Evolutionary conservation across 2,113 vertebrate genomes (phyloP), one percentile per base, ranked within the genome.

Genomic region (Hyperopisus bebe): DNA sequence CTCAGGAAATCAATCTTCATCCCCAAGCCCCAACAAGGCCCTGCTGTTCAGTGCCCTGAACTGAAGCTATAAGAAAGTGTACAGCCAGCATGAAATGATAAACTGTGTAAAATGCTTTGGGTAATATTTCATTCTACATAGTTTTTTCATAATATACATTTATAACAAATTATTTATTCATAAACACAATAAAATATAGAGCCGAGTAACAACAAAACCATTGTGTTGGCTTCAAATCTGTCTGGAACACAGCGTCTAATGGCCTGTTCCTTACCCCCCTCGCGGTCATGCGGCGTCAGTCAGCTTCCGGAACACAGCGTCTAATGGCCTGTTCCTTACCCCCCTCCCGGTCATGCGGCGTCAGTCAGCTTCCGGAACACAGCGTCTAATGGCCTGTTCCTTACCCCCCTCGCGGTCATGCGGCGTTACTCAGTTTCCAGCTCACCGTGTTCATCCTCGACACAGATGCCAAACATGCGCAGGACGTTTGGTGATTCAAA

Each of bases 401-500:
- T 48, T 11, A 48, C 1, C n/a, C 66, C 66, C 66, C 9, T 8
- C 27, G 27, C 3, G 42, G 17, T 21, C 39, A 44, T 44, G 31
- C 3, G 9, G 62, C 31, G 8, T 2, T 7, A 47, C 21, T 11
- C 42, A 44, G 51, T 2, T 27, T 62, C 35, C 27, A 35, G 27
- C 93, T 94, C 91, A 98, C 98, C 94, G 0, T 92, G 90, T 91
- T 97, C 95, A 87, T 97, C 89, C 89, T 91, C 90, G 35, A 98
- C 95, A 92, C 97, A 98, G 93, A 98, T 98, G 35, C 98, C 97
- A 0, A 97, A 98, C 94, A 98, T 96, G 80, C 96, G 95, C 87
- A 98, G 94, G 90, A 98, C 97, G 89, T 97, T 97, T 31, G 97
- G 97, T 0, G 97, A 97, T 88, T 98, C 96, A 90, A 98, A 98